Base-by-base conservation (phyloP, 2,797 vertebrate species). In the Botia kubotai region DNA sequence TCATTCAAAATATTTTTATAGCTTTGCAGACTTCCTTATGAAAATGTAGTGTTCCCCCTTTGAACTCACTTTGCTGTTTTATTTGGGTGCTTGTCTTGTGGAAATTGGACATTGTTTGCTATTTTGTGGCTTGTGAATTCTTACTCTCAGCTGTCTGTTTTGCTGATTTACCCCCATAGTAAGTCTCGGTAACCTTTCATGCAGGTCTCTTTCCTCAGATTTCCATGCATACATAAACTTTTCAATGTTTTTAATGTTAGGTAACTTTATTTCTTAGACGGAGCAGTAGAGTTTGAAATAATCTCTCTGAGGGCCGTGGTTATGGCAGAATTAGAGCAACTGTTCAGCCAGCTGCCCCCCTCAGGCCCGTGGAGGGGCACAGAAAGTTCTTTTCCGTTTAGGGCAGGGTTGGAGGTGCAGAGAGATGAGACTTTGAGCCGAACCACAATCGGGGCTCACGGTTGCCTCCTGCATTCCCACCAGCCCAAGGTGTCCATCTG, bases 401-500 rank as follows among this genome's bases (percentile, higher is more conserved):
- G 65, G 75, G 74, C 60, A 77, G 75, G 58, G 48, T 77, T 36
- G 63, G 43, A 82, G 63, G 79, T 60, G 81, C 57, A 66, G 81
- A 85, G 55, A 86, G 86, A 83, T 43, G 74, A 85, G 74, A 62
- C 62, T 86, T 82, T 84, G 69, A 83, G 76, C 62, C 21, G 16
- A 67, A 71, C 80, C 83, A 84, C 84, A 84, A 85, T 85, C 78
- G 77, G 83, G 84, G 87, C 75, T 86, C 76, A 90, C 89, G 39
- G 4, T 66, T 67, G 67, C 55, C 78, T 68, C 43, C 72, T 79
- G 86, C 82, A 85, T 87, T 86, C 82, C 77, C 82, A 87, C 89
- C 85, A 86, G 81, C 84, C 85, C 83, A 88, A 92, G 93, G 92
- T 93, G 93, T 92, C 85, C 21, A 88, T 43, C 26, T 90, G 86